Evolutionary conservation across 2,113 vertebrate genomes (phyloP).

Genomic region (Lagopus leucura): DNA sequence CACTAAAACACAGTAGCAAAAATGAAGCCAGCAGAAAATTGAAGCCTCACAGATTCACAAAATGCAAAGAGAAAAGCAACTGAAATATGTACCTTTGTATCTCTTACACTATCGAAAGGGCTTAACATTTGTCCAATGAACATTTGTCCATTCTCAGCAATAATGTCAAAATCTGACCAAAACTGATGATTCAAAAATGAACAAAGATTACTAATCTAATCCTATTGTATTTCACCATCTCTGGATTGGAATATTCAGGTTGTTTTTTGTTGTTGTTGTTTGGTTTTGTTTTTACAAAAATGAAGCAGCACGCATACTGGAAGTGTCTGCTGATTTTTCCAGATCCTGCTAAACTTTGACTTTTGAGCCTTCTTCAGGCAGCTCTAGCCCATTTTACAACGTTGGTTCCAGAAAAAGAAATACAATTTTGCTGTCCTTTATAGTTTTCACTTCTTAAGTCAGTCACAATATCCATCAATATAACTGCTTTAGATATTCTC

Average conservation of each 20-base stretch:
- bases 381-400: not conserved
- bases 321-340: slow-evolving; percentile 20
- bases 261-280: not conserved
- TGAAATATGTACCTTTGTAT: not conserved
- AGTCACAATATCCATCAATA: not conserved
- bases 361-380: not conserved
- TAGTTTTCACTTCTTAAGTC: not conserved
- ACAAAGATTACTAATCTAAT: not conserved
- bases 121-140: not conserved
- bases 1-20: not conserved
- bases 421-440: not conserved
- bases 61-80: not conserved
- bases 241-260: not conserved
- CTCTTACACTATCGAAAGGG: rapidly evolving
- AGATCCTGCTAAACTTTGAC: not conserved
- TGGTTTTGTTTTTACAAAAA: not conserved
- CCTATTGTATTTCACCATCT: not conserved
- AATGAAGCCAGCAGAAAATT: not conserved
- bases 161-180: not conserved
- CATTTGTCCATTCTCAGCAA: not conserved
- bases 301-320: not conserved
- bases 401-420: not conserved
- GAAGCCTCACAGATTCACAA: not conserved
- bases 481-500: not conserved
- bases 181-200: not conserved